Conservation (phyloP, 2,888 invertebrate genomes). For the Drosophila tanythrix region DNA sequence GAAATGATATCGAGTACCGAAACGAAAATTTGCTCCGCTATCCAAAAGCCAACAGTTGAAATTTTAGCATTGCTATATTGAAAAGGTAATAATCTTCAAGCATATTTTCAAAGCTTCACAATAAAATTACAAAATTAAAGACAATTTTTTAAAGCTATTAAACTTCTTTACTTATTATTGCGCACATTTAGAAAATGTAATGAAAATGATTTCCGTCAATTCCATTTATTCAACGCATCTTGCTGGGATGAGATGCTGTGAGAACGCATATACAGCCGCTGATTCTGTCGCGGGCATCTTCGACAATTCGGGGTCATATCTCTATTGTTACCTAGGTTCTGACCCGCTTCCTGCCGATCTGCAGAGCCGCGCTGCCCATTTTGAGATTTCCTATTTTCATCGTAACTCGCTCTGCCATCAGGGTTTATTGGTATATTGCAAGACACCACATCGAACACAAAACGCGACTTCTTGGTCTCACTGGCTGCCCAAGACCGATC, state of each 20-base stretch:
- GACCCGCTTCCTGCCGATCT: not conserved
- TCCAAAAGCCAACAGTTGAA: not conserved
- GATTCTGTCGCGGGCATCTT: not conserved
- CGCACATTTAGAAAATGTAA: not conserved
- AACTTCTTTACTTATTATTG: not conserved
- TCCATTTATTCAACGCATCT: not conserved
- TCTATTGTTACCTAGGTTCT: not conserved
- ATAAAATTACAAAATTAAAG: not conserved
- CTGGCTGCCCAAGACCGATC: conserved; percentile 81
- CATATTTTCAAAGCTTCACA: not conserved
- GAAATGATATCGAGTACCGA: not conserved
- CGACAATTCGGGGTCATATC: not conserved
- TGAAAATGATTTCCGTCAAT: not conserved
- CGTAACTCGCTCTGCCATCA: too few species aligned
- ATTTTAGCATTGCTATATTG: not conserved
- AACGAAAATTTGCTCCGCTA: not conserved
- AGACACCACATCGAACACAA: conserved; percentile 80
- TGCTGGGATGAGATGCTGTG: not conserved
- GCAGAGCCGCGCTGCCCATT: not conserved
- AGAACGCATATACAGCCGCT: not conserved
- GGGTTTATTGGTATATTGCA: conserved; percentile 65
- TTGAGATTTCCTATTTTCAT: not conserved
- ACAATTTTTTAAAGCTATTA: not conserved
- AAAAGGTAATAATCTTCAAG: not conserved
- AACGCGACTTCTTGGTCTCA: conserved; percentile 78